These are phyloP conservation scores for Ypsolopha sequella DNA, from an alignment of 2,888 invertebrate species.

Conservation along the genomic window DNA sequence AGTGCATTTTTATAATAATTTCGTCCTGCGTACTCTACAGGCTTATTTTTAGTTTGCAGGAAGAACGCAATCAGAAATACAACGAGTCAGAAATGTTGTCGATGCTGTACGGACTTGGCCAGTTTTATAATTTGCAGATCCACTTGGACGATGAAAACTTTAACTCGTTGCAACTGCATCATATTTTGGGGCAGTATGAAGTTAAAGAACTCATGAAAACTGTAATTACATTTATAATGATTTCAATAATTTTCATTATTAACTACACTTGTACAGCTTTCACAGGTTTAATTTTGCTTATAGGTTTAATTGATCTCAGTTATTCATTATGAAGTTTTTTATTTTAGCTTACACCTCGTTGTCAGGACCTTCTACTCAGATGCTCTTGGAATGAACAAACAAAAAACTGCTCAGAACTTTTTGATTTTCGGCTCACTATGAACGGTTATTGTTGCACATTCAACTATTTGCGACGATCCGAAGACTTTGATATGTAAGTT, in stretches of 20 bases:
- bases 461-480: slow-evolving; percentile 61
- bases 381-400: slow-evolving; percentile 62
- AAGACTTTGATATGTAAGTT: slow-evolving; percentile 45
- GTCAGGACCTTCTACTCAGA: slow-evolving; percentile 53
- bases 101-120: slow-evolving; percentile 43
- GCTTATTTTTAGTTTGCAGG: neutral
- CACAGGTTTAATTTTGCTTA: too few species aligned
- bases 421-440: slow-evolving; percentile 67
- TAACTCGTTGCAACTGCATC: slow-evolving; percentile 36
- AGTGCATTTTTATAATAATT: too few species aligned
- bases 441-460: slow-evolving; percentile 73
- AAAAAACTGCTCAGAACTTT: slow-evolving; percentile 54
- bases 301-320: too few species aligned
- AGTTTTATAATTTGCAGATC: slow-evolving; percentile 41
- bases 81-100: slow-evolving; percentile 39
- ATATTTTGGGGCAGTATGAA: slow-evolving; percentile 49
- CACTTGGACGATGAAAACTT: slow-evolving; percentile 22
- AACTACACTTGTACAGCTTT: neutral
- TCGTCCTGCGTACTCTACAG: neutral
- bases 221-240: slow-evolving; percentile 35
- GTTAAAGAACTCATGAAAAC: slow-evolving; percentile 42
- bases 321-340: neutral
- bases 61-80: slow-evolving; percentile 42
- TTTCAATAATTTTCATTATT: slow-evolving; percentile 6
- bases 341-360: slow-evolving; percentile 55